Conservation (phyloP, 2,888 invertebrate genomes). For the Dasysyrphus tricinctus region DNA sequence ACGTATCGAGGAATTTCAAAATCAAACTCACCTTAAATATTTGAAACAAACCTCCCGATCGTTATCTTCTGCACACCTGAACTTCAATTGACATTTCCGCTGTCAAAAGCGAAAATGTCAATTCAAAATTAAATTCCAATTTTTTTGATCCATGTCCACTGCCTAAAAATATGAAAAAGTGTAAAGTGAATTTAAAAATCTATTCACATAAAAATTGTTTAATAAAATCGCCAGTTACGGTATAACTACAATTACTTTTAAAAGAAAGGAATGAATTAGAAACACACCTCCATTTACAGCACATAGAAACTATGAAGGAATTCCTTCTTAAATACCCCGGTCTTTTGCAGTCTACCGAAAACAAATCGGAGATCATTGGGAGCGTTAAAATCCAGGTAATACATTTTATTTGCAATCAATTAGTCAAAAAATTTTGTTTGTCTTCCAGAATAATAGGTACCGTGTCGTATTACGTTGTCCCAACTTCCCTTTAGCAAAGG, state of each 20-base stretch:
- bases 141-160: neutral
- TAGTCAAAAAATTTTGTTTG: too few species aligned
- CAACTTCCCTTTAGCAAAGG: conserved; percentile 77
- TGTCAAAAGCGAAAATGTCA: neutral
- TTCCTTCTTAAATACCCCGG: conserved; percentile 52
- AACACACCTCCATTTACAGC: neutral
- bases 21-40: too few species aligned
- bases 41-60: too few species aligned
- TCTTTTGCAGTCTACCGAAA: conserved; percentile 22
- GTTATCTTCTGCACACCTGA: neutral
- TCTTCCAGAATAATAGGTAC: conserved; percentile 72
- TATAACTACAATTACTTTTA: neutral
- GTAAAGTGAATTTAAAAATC: neutral
- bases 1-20: too few species aligned
- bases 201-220: neutral
- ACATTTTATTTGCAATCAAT: neutral
- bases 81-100: neutral
- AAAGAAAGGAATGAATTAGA: neutral
- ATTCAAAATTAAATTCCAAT: neutral
- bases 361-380: conserved; percentile 25
- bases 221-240: neutral
- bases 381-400: conserved; percentile 46
- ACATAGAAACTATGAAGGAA: neutral
- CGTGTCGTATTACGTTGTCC: conserved; percentile 78
- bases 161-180: neutral